Evolutionary conservation across 2,888 invertebrate species (phyloP), one percentile per base, ranked within the genome.

Genomic region (Chouioia cunea): DNA sequence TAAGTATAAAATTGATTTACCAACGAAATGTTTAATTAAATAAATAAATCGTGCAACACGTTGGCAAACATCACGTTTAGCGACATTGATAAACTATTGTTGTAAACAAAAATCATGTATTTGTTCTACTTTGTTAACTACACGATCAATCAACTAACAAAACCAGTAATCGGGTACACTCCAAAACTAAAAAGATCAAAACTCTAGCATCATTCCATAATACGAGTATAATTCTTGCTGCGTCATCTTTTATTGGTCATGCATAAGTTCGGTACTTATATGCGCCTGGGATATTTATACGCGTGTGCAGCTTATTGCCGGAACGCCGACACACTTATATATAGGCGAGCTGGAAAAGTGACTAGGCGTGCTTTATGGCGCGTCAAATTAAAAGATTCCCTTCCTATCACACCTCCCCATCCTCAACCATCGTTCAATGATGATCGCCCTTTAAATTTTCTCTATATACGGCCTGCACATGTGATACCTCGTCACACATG

Each of bases 331-430:
- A 22, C 22, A 27, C 27, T 27, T 27, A 27, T 27, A 6, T 3
- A 59, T 71, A 73, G 27, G 76, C 76, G 76, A 74, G 73, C 75
- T 76, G 79, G 76, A 78, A 79, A 76, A 80, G 78, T 76, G 80
- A 75, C 79, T 78, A 78, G 80, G 79, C 81, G 84, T 85, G 85
- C 84, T 85, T 85, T 85, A 85, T 85, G 85, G 82, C 77, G 81
- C 85, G 85, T 84, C 84, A 85, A 85, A 85, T 85, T 85, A 85
- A 85, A 85, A 85, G 85, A 85, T 85, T 84, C 83, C 82, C 85
- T 83, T 27, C 6, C 27, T 27, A 27, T 27, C 27, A 27, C 27
- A 27, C 75, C 81, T 82, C 78, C 75, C 76, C 76, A 18, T 50
- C 4, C 64, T 27, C 60, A 54, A 63, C 63, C 71, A 69, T 48